Evolutionary conservation across 2,113 vertebrate genomes (phyloP), one percentile per base, ranked within the genome.

Genomic region (Ornithorhynchus anatinus): DNA sequence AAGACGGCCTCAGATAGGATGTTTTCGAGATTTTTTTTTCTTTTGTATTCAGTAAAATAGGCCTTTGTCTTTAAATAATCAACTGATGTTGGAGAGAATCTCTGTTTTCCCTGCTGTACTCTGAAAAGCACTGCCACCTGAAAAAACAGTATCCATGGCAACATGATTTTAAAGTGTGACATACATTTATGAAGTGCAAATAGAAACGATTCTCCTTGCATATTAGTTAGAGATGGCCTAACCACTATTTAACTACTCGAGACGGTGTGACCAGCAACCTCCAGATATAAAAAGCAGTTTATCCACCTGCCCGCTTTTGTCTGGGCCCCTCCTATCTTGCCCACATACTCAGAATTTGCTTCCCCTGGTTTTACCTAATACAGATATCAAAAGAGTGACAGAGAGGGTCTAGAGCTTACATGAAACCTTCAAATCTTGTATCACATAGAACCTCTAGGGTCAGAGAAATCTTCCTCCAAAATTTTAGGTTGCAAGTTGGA

Each of bases 131-230:
- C 22, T 31, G 45, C 29, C 37, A 29, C 42, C 53, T 62, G 73
- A 12, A 22, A 43, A n/a, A 37, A 15, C 2, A 0, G 76, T 78
- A 47, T 39, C 79, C 39, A 78, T 79, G 52, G 68, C 38, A 72
- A 80, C 64, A 5, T 17, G 44, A 60, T 5, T 15, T 62, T 6
- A 8, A 71, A 61, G 38, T 17, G n/a, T 32, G 58, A 48, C 25
- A 4, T 3, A 22, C 17, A 20, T 35, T 13, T 45, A 25, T 1
- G 29, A 52, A 32, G 25, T 39, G 35, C 2, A 27, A 17, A 2
- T n/a, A 23, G 17, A 13, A 67, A 12, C 3, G 2, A 3, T 2
- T 3, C 5, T n/a, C 2, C 5, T 1, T 7, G 32, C 45, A 12
- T 16, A 32, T 20, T 57, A 23, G 9, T 8, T 8, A 50, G 39